These are phyloP conservation scores for Aegithalos caudatus DNA, from an alignment of 2,113 vertebrate species.

Conservation along the genomic window DNA sequence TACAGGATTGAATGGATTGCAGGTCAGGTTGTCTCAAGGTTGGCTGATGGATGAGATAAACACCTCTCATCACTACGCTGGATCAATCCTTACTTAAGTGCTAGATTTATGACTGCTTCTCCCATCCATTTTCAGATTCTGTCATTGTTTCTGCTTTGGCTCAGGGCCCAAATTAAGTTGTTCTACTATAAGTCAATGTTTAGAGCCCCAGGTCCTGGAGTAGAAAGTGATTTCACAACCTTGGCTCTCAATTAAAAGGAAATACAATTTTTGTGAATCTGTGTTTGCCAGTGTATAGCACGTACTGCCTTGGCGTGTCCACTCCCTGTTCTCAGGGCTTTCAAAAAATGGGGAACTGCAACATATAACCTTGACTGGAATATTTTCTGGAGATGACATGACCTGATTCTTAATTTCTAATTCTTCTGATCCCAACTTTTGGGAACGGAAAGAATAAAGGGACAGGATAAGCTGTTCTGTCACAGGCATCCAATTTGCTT, in stretches of 20 bases:
- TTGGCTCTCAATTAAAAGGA: slow-evolving; percentile 15
- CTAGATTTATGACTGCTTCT: slow-evolving; percentile 31
- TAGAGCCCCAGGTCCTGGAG: neutral
- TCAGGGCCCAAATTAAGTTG: neutral
- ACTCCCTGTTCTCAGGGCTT: neutral
- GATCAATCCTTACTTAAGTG: slow-evolving; percentile 22
- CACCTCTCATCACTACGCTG: neutral
- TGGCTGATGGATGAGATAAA: slow-evolving; percentile 14
- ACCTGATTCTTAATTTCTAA: neutral
- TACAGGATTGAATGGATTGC: neutral
- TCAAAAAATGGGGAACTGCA: neutral
- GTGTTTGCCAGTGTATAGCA: neutral
- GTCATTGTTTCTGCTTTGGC: neutral
- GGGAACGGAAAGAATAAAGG: neutral
- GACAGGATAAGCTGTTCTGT: neutral
- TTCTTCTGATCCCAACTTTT: neutral
- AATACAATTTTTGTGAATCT: neutral
- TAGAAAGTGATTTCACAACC: neutral
- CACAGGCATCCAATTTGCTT: neutral
- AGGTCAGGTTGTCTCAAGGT: neutral
- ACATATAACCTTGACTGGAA: neutral
- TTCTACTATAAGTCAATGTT: slow-evolving; percentile 15
- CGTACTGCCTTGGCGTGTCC: neutral
- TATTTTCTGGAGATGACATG: neutral
- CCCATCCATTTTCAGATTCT: neutral